These are phyloP conservation scores for Patella ulyssiponensis DNA, from an alignment of 2,888 invertebrate species.

Conservation along the genomic window DNA sequence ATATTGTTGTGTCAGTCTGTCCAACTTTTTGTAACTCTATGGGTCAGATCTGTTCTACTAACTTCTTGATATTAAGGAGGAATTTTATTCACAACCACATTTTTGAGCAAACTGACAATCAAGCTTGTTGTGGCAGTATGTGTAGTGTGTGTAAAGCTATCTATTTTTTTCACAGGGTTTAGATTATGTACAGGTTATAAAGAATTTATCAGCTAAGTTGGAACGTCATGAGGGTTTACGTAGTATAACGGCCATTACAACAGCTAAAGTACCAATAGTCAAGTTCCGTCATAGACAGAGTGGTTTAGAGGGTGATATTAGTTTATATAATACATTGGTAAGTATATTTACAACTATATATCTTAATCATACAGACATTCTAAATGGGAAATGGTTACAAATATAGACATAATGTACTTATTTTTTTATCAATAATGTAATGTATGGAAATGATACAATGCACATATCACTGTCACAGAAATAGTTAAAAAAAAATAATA, in stretches of 20 bases:
- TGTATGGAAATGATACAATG: background rate
- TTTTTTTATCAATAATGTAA: background rate
- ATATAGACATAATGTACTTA: background rate
- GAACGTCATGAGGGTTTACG: constrained; percentile 66
- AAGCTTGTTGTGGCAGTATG: no score
- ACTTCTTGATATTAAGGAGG: no score
- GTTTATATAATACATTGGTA: constrained; percentile 76
- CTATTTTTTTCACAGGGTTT: constrained; percentile 56
- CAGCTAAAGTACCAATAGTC: constrained; percentile 78
- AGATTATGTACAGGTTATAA: constrained; percentile 69
- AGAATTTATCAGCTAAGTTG: constrained; percentile 70
- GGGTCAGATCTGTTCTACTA: no score
- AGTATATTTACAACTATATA: constrained; percentile 27
- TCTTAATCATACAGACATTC: background rate
- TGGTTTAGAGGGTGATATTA: constrained; percentile 77
- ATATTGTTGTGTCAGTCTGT: no score
- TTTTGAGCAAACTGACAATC: no score
- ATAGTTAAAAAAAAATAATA: no score
- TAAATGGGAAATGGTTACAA: background rate
- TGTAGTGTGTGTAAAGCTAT: no score
- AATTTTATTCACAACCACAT: no score
- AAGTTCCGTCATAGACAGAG: constrained; percentile 74
- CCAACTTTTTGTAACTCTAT: no score
- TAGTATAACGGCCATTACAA: constrained; percentile 74
- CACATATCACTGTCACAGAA: no score